A percentile compares a stretch with the other conserved stretches of the same genome.
Conservation (phyloP, 2,888 invertebrate genomes). For the Apeira syringaria region DNA sequence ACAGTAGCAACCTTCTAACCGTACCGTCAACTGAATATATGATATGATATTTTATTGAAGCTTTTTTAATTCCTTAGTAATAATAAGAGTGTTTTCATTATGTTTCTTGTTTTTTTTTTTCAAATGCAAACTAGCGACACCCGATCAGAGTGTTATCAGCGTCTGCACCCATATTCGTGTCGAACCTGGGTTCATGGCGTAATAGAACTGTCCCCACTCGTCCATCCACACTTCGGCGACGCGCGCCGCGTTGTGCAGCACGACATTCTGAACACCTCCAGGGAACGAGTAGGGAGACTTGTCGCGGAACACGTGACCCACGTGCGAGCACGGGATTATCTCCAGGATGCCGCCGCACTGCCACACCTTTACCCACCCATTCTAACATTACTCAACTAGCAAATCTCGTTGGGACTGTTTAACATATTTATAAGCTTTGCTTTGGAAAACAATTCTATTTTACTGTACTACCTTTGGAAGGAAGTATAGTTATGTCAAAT, state of each 20-base stretch:
- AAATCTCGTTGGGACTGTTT: no score
- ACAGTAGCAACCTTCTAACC: no score
- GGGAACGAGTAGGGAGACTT: conserved; percentile 99
- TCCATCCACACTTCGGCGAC: conserved; percentile 99
- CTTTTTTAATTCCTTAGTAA: no score
- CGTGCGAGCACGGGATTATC: conserved; percentile 97
- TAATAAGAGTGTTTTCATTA: no score
- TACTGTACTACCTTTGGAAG: no score
- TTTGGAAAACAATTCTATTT: no score
- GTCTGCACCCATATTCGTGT: conserved; percentile 35
- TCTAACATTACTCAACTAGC: conserved; percentile 13
- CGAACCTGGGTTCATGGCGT: conserved; percentile 99
- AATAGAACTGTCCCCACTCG: conserved; percentile 99
- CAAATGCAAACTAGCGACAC: no score
- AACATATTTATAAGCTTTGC: no score
- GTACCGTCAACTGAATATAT: no score
- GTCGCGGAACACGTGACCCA: conserved; percentile 99
- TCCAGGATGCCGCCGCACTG: conserved; percentile 98
- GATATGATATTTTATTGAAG: no score
- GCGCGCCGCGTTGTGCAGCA: conserved; percentile 98
- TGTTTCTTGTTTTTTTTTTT: no score
- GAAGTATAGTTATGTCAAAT: no score
- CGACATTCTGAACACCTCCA: conserved; percentile 98
- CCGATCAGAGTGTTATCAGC: conserved; percentile 47
- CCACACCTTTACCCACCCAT: conserved; percentile 87